A percentile compares a stretch with the other conserved stretches of the same genome.
These are phyloP conservation scores for Orussus abietinus DNA, from an alignment of 1,140 invertebrate genomes.

Conservation along the genomic window DNA sequence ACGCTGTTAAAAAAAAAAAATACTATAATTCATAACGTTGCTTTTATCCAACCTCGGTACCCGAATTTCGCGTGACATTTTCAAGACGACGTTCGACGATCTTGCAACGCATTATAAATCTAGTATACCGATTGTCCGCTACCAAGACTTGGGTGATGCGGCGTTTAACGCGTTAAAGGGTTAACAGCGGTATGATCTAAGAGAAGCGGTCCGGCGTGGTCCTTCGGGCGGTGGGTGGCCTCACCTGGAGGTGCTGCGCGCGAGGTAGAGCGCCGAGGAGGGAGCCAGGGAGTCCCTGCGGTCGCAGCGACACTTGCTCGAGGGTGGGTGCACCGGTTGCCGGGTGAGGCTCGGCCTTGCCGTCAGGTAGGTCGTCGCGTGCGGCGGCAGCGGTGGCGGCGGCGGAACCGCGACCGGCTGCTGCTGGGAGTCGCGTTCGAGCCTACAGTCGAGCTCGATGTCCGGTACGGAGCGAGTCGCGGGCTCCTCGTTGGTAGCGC, in stretches of 20 bases:
- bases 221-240: no score
- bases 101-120: no score
- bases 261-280: conserved; percentile 67
- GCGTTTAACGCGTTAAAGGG: background rate
- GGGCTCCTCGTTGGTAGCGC: conserved; percentile 61
- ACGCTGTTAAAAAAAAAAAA: no score
- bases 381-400: conserved; percentile 30
- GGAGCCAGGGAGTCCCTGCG: conserved; percentile 71
- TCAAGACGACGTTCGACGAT: no score
- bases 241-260: conserved; percentile 67
- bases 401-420: conserved; percentile 57
- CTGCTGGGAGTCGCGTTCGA: conserved; percentile 41
- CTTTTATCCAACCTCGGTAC: no score
- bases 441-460: conserved; percentile 78
- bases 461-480: conserved; percentile 82
- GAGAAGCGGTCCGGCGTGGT: no score
- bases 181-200: background rate
- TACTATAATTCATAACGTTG: no score
- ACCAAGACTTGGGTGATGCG: no score
- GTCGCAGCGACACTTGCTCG: conserved; percentile 62
- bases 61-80: no score
- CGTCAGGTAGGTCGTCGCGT: no score
- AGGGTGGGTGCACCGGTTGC: conserved; percentile 24
- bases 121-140: no score
- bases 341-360: no score